Percentiles rank a stretch among this genome's conserved stretches.
phyloP scores from a whole-genome alignment of 2,113 vertebrate genomes.

The Bolborhynchus lineola region DNA sequence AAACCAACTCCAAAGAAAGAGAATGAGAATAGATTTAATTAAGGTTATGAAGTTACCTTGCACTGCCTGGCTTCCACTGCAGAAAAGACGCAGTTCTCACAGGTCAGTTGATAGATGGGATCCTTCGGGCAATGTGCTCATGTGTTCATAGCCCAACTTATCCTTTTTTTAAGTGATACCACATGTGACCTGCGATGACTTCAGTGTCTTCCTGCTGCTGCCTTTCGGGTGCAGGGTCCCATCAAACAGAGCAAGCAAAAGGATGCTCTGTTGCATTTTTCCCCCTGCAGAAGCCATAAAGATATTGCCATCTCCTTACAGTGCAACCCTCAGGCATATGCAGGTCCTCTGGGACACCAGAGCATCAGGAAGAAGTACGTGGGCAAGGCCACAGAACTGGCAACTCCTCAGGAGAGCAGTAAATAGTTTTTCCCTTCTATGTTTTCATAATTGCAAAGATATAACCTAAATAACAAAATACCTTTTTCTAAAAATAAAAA shows the following conservation, averaged over 20 bases:
- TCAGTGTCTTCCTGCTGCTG: not conserved
- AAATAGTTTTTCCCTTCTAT: not conserved
- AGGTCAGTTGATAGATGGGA: not conserved
- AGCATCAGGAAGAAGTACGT: not conserved
- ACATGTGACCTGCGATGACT: not conserved
- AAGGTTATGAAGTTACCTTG: not conserved
- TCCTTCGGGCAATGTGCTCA: not conserved
- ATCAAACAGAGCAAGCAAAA: not conserved
- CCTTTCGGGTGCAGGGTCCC: not conserved
- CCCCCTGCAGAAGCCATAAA: not conserved
- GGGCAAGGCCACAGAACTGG: not conserved
- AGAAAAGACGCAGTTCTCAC: not conserved
- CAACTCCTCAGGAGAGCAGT: not conserved
- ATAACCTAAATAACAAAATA: not conserved
- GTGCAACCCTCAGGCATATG: not conserved
- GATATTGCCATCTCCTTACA: not conserved
- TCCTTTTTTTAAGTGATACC: not conserved
- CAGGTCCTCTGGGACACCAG: not conserved
- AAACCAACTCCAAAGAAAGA: not conserved
- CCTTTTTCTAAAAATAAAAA: not conserved
- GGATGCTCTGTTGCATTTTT: not conserved
- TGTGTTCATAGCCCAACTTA: rapidly evolving
- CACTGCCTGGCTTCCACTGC: not conserved
- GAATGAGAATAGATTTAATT: not conserved
- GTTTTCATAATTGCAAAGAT: not conserved